Evolutionary conservation across 2,113 vertebrate species (phyloP).

Genomic region (Gallinago undulata): DNA sequence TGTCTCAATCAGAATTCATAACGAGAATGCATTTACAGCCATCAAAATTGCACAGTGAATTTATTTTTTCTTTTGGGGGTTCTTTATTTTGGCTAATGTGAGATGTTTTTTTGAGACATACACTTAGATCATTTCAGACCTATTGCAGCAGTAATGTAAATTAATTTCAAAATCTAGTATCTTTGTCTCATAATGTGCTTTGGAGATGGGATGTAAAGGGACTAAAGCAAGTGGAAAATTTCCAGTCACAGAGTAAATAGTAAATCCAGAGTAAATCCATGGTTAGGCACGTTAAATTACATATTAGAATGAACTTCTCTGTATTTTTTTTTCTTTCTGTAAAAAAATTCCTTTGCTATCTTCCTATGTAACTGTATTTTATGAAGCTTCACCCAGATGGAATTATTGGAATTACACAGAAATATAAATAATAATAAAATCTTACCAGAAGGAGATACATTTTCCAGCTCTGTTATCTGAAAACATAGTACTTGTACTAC

Average conservation of each 20-base stretch:
- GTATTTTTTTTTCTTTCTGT: background rate
- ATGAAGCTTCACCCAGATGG: background rate
- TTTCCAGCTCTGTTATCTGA: background rate
- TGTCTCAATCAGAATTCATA: background rate
- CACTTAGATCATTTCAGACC: background rate
- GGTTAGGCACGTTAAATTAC: background rate
- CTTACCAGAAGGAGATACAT: background rate
- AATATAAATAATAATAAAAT: background rate
- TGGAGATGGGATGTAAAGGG: background rate
- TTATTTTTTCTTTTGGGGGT: constrained; percentile 2
- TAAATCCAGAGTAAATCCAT: background rate
- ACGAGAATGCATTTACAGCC: background rate
- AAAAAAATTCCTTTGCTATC: background rate
- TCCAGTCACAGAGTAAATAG: background rate
- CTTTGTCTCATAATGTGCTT: background rate
- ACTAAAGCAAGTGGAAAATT: background rate
- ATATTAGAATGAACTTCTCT: background rate
- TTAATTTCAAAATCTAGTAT: background rate
- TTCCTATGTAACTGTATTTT: background rate
- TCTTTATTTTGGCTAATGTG: constrained; percentile 40
- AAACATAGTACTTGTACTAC: background rate
- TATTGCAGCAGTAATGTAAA: background rate
- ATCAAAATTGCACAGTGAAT: background rate
- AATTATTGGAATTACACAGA: background rate
- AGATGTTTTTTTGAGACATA: constrained; percentile 23